Percentiles rank a stretch among this genome's conserved stretches.
These are phyloP conservation scores for Lophotis ruficrista DNA, from an alignment of 2,113 vertebrate species.

Conservation along the genomic window DNA sequence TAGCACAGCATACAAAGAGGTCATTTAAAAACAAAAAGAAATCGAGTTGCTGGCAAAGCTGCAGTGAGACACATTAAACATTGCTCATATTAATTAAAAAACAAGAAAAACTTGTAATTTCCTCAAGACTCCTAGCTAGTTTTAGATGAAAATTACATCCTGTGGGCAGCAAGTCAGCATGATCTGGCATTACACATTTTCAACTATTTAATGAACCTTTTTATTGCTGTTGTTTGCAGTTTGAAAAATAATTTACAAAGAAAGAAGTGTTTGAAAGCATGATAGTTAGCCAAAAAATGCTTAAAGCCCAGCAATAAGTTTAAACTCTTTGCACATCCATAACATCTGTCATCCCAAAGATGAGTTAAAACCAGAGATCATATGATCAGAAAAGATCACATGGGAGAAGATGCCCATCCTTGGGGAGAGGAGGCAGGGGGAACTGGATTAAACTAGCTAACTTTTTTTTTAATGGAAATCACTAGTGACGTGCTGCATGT, in stretches of 20 bases:
- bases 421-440: background rate
- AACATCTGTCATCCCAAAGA: background rate
- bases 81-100: background rate
- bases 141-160: conserved; percentile 3
- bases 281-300: background rate
- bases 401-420: background rate
- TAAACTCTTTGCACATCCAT: background rate
- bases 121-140: background rate
- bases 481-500: background rate
- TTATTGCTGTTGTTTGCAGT: background rate
- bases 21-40: background rate
- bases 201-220: background rate
- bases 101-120: background rate
- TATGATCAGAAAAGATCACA: background rate
- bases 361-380: background rate
- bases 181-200: background rate
- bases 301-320: background rate
- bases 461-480: background rate
- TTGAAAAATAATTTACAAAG: background rate
- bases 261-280: background rate
- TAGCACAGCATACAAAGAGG: background rate
- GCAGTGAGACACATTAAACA: background rate
- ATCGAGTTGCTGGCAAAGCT: background rate
- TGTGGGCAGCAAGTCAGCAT: background rate
- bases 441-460: background rate